Evolutionary conservation across 2,113 vertebrate species (phyloP).

Genomic region (Kryptolebias marmoratus): DNA sequence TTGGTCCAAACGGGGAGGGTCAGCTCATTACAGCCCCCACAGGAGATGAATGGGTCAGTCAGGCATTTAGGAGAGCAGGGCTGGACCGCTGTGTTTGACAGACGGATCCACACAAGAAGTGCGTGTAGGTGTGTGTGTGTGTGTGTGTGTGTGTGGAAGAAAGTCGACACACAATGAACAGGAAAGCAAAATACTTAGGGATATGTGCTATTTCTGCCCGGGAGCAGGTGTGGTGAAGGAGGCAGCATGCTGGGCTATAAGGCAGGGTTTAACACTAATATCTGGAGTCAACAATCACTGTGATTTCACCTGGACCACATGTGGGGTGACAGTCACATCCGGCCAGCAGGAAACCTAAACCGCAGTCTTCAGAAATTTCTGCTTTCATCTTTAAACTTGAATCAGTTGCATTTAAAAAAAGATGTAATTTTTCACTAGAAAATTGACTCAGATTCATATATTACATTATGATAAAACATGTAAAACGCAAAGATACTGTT

Average conservation of each 20-base stretch:
- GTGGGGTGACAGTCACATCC: slow-evolving; percentile 25
- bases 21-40: slow-evolving; percentile 75
- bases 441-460: neutral
- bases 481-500: neutral
- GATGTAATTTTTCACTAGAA: neutral
- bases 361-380: neutral
- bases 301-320: slow-evolving; percentile 61
- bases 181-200: slow-evolving; percentile 48
- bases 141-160: slow-evolving; percentile 19
- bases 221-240: slow-evolving; percentile 68
- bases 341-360: slow-evolving; percentile 22
- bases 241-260: slow-evolving; percentile 62
- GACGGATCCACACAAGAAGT: slow-evolving; percentile 45
- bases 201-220: slow-evolving; percentile 36
- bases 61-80: slow-evolving; percentile 57
- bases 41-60: slow-evolving; percentile 81
- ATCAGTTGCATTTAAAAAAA: neutral
- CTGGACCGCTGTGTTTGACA: slow-evolving; percentile 59
- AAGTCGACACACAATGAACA: slow-evolving; percentile 24
- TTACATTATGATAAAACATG: neutral
- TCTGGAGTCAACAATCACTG: slow-evolving; percentile 48
- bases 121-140: slow-evolving; percentile 2
- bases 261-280: slow-evolving; percentile 32
- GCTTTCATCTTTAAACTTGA: neutral
- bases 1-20: slow-evolving; percentile 77